Percentiles rank a stretch among this genome's conserved stretches.
These are phyloP conservation scores for Acrobasis suavella DNA, from an alignment of 2,888 invertebrate species.

Conservation along the genomic window DNA sequence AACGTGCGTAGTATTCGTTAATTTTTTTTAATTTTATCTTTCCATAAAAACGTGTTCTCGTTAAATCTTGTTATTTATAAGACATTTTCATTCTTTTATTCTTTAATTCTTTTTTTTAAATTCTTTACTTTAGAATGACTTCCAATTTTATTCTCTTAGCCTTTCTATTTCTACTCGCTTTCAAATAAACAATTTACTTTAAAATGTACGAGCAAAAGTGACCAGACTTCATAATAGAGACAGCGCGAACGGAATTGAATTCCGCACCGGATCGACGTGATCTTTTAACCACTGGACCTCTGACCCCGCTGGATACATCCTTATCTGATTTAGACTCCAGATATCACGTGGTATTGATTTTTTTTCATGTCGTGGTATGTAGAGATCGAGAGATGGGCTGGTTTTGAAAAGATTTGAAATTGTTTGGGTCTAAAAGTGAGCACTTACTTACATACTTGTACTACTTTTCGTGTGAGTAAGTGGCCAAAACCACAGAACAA, in stretches of 20 bases:
- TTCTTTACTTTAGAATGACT: no score
- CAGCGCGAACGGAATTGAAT: slow-evolving; percentile 33
- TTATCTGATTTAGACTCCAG: slow-evolving; percentile 31
- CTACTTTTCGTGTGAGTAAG: neutral
- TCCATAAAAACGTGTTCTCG: no score
- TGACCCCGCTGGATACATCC: slow-evolving; percentile 43
- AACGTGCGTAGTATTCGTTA: no score
- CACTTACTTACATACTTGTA: neutral
- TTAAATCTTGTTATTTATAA: no score
- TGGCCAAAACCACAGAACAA: no score
- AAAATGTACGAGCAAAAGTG: neutral
- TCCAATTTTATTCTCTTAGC: no score
- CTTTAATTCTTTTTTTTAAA: no score
- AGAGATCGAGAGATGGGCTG: neutral
- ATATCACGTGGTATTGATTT: slow-evolving; percentile 23
- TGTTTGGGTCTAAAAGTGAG: neutral
- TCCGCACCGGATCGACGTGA: slow-evolving; percentile 36
- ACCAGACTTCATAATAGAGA: slow-evolving; percentile 26
- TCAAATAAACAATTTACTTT: neutral
- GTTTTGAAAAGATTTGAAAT: neutral
- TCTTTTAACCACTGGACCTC: slow-evolving; percentile 43
- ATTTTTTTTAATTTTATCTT: no score
- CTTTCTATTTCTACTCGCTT: no score
- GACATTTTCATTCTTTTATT: no score
- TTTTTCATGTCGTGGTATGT: slow-evolving; percentile 22